These are phyloP conservation scores for Sylvia atricapilla DNA, from an alignment of 2,113 vertebrate genomes.

Conservation along the genomic window DNA sequence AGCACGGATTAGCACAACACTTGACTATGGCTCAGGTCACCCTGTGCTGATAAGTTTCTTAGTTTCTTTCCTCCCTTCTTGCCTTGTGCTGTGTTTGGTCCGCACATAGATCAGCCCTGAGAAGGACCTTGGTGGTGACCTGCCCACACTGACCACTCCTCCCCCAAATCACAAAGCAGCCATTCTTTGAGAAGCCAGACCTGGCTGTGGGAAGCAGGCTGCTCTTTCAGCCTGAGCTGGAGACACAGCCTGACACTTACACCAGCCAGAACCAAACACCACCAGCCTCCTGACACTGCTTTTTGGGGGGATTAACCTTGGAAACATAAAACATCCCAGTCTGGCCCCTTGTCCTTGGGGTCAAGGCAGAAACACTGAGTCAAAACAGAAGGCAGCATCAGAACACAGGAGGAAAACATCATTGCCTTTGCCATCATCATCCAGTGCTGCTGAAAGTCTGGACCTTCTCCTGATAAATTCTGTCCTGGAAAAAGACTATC, in stretches of 20 bases:
- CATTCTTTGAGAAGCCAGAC: background rate
- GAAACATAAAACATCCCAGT: background rate
- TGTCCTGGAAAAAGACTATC: slow-evolving; percentile 33
- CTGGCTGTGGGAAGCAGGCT: background rate
- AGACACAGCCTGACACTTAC: background rate
- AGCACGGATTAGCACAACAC: slow-evolving; percentile 66
- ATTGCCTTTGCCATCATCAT: background rate
- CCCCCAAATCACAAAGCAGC: background rate
- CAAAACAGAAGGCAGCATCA: background rate
- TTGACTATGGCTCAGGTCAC: slow-evolving; percentile 52
- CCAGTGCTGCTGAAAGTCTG: slow-evolving; percentile 53
- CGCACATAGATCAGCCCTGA: background rate
- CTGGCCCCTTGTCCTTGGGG: background rate
- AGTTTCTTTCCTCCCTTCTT: background rate
- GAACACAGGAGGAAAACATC: background rate
- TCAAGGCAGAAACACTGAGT: background rate
- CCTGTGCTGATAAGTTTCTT: slow-evolving; percentile 54
- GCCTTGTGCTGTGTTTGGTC: background rate
- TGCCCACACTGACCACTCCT: background rate
- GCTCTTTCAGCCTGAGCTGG: background rate
- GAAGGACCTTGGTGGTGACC: background rate
- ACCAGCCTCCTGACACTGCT: background rate
- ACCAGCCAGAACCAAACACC: background rate
- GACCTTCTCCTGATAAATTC: slow-evolving; percentile 18
- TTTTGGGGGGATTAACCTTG: background rate